A percentile compares a stretch with the other conserved stretches of the same genome.
Evolutionary conservation across 2,113 vertebrate genomes (phyloP).

Genomic region (Rattus rattus): DNA sequence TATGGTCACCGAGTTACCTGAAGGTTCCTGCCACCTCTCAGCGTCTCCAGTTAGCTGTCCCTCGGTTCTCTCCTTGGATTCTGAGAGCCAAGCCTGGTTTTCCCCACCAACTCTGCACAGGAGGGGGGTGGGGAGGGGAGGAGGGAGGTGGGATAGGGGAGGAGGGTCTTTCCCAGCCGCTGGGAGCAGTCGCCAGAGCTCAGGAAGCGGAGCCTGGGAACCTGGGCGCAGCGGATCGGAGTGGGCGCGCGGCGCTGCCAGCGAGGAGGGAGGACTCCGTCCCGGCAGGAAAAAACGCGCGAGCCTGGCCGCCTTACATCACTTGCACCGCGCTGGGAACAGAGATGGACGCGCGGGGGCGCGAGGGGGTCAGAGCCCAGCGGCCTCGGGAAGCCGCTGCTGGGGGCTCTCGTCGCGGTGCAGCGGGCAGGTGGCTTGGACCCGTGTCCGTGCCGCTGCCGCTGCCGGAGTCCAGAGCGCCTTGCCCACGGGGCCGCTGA

Average conservation of each 20-base stretch:
- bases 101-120: background rate
- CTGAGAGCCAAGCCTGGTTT: constrained; percentile 26
- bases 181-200: background rate
- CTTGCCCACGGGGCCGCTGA: background rate
- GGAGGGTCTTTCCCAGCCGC: background rate
- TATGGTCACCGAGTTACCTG: constrained; percentile 62
- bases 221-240: background rate
- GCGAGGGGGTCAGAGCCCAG: constrained; percentile 28
- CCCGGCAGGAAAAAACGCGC: background rate
- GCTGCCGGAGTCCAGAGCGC: background rate
- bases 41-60: constrained; percentile 46
- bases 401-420: background rate
- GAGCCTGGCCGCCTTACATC: constrained; percentile 64
- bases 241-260: background rate
- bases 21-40: constrained; percentile 35
- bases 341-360: constrained; percentile 35
- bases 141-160: background rate
- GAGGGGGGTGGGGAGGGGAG: background rate
- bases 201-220: background rate
- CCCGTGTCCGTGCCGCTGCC: too few species aligned
- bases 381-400: background rate
- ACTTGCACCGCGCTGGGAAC: constrained; percentile 31
- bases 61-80: background rate
- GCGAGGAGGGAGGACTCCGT: background rate
- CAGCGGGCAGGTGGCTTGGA: background rate